Conservation (phyloP, 2,888 invertebrate species). For the Hirtodrosophila confusa region DNA sequence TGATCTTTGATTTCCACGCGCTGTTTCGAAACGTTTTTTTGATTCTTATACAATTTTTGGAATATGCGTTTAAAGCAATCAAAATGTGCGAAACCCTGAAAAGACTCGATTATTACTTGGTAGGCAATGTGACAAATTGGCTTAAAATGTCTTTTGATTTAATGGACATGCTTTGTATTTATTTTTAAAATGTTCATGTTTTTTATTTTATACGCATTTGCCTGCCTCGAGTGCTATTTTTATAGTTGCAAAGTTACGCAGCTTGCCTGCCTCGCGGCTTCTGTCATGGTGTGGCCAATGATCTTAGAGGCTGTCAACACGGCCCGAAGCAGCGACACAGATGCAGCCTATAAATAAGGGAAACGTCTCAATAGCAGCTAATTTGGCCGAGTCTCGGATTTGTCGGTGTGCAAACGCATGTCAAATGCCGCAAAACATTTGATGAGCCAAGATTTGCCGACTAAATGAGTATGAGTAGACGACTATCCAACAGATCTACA, state of each 20-base stretch:
- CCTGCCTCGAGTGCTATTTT: constrained; percentile 59
- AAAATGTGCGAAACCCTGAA: constrained; percentile 4
- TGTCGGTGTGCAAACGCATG: constrained; percentile 24
- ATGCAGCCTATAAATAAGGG: constrained; percentile 68
- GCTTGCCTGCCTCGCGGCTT: constrained; percentile 18
- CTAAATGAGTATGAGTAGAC: constrained; percentile 2
- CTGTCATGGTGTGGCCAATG: constrained; percentile 62
- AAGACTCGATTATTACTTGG: background rate
- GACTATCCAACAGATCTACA: background rate
- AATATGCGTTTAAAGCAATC: constrained; percentile 6
- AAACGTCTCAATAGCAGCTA: constrained; percentile 69
- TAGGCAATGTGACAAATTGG: constrained; percentile 30
- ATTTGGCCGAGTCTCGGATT: constrained; percentile 42
- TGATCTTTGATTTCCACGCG: constrained; percentile 26
- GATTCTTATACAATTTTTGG: constrained; percentile 12
- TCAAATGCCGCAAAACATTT: constrained; percentile 34
- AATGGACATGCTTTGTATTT: constrained; percentile 10
- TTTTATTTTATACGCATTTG: constrained; percentile 30
- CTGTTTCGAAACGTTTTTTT: constrained; percentile 1
- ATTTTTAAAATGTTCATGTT: constrained; percentile 28
- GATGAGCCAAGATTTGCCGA: constrained; percentile 13
- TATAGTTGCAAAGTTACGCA: constrained; percentile 69
- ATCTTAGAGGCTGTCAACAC: constrained; percentile 69
- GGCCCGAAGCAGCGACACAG: constrained; percentile 23
- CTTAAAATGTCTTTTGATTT: constrained; percentile 12